Evolutionary conservation across 1,140 invertebrate species (phyloP).

Genomic region (Drosophila hydei): DNA sequence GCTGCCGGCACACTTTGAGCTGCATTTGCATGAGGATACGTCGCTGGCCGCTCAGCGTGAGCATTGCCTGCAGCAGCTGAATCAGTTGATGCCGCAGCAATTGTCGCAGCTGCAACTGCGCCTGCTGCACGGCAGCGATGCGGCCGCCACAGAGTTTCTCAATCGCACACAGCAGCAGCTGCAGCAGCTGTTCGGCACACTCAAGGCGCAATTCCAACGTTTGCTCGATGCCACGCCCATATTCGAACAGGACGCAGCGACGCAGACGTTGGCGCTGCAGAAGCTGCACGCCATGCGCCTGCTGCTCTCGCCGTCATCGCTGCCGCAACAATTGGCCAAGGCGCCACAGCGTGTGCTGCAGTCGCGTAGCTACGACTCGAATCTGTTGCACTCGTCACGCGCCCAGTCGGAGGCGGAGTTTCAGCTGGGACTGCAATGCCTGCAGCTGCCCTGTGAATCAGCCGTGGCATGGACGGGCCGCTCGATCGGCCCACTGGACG

Average conservation of each 20-base stretch:
- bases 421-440: slow-evolving; percentile 33
- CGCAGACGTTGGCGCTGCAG: slow-evolving; percentile 48
- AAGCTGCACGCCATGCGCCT: slow-evolving; percentile 67
- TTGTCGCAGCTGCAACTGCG: slow-evolving; percentile 49
- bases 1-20: slow-evolving; percentile 64
- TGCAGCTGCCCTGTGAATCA: slow-evolving; percentile 24
- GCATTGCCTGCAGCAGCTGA: slow-evolving; percentile 60
- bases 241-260: slow-evolving; percentile 49
- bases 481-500: slow-evolving; percentile 54
- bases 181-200: slow-evolving; percentile 43
- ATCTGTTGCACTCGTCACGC: slow-evolving; percentile 58
- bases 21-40: slow-evolving; percentile 57
- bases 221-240: slow-evolving; percentile 58
- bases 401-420: slow-evolving; percentile 38
- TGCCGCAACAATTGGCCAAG: background rate
- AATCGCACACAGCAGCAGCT: slow-evolving; percentile 20
- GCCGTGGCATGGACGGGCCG: background rate
- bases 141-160: slow-evolving; percentile 12
- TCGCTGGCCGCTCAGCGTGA: slow-evolving; percentile 41
- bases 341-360: background rate
- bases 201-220: slow-evolving; percentile 64
- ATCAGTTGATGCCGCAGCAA: slow-evolving; percentile 57
- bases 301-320: slow-evolving; percentile 35
- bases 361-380: slow-evolving; percentile 53
- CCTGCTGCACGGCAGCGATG: slow-evolving; percentile 42